Evolutionary conservation across 92 coral and sea anemone genomes (phyloP), one percentile per base, ranked within the genome.

Genomic region (Diadumene lineata): DNA sequence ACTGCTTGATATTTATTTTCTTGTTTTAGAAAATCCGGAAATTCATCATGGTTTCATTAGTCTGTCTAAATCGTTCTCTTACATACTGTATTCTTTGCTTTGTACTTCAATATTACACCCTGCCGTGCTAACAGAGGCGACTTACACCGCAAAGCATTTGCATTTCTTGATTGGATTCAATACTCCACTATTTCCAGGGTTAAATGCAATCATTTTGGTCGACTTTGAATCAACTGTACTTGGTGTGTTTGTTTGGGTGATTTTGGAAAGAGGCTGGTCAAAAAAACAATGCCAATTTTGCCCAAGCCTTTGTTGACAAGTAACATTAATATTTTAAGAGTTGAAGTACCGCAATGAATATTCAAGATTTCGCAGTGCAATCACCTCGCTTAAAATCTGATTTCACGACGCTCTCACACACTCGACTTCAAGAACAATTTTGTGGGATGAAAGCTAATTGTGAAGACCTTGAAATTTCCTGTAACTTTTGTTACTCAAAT

Each of bases 241-340:
- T 19, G 66, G 31, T 15, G 18, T 18, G 43, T 64, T 13, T 64
- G 23, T 29, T 38, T 38, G 48, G 48, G 48, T 38, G 7, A 38
- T 38, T 38, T 38, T 38, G 15, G 29, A 43, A 27, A 43, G 7
- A 68, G 25, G n/a, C 60, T 11, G 29, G 16, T 23, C 18, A 25
- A 66, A 64, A n/a, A 38, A 6, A 38, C 48, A 38, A 38, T 4
- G 48, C 48, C 48, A 38, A 38, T 4, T 13, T 13, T 4, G 28
- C 24, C 46, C 64, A 34, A 69, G 64, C 15, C 46, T 77, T 82
- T 91, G 84, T 89, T 86, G 84, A 82, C 97, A 56, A 53, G 66
- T 68, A 84, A 86, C 89, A 94, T 94, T 94, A 92, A 89, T 89
- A 62, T 88, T 94, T 92, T 87, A 94, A 85, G 72, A 86, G 81